A percentile compares a stretch with the other conserved stretches of the same genome.
Evolutionary conservation across 1,140 invertebrate genomes (phyloP).

Genomic region (Cryptotermes secundus): DNA sequence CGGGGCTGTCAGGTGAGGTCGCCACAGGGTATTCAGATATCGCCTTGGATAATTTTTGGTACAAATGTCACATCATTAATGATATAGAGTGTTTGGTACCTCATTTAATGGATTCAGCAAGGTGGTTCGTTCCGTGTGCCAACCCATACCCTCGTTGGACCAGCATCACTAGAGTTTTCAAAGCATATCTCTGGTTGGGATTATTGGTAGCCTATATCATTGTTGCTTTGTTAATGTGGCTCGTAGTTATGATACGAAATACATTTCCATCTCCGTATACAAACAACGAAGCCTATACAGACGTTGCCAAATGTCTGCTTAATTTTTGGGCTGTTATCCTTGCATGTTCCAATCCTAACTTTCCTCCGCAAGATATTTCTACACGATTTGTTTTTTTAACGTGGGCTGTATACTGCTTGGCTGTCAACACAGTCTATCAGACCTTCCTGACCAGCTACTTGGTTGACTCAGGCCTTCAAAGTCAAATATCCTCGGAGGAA

Average conservation of each 20-base stretch:
- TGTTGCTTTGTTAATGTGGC: background rate
- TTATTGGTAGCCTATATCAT: background rate
- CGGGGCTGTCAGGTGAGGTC: background rate
- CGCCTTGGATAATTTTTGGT: background rate
- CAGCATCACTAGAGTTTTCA: background rate
- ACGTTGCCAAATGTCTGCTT: background rate
- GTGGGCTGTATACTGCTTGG: background rate
- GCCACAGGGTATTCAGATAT: background rate
- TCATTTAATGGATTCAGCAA: background rate
- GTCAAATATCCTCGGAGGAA: background rate
- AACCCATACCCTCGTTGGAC: background rate
- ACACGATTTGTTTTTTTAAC: background rate
- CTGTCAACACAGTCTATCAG: background rate
- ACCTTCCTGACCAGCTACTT: background rate
- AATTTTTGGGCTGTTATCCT: constrained; percentile 3
- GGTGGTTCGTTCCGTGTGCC: background rate
- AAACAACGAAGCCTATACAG: background rate
- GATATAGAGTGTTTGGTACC: background rate
- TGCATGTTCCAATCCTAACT: background rate
- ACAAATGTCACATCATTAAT: background rate
- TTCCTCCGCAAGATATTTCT: background rate
- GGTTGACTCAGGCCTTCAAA: background rate
- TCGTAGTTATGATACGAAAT: background rate
- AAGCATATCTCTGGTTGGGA: background rate
- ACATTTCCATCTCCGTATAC: background rate